Evolutionary conservation across 2,888 invertebrate species (phyloP).

Genomic region (Augiades crinisus): DNA sequence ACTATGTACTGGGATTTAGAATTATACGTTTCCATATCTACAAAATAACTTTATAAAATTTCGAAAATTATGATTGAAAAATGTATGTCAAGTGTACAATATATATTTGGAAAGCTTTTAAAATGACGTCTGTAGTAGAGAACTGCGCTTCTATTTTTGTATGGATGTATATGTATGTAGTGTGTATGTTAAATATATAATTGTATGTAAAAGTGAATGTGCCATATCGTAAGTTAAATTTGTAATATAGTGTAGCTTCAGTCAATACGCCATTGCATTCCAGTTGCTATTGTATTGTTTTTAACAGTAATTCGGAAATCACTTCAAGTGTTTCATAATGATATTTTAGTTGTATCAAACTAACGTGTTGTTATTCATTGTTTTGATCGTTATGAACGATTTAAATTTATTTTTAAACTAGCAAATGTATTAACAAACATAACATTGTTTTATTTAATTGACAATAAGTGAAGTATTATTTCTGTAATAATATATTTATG

Average conservation of each 20-base stretch:
- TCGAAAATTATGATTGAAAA: no score
- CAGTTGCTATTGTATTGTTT: constrained; percentile 30
- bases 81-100: no score
- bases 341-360: constrained; percentile 18
- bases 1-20: constrained; percentile 10
- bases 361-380: background rate
- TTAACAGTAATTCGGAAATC: constrained; percentile 22
- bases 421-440: background rate
- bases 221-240: constrained; percentile 42
- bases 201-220: constrained; percentile 41
- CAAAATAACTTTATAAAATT: no score
- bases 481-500: constrained; percentile 5
- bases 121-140: constrained; percentile 32
- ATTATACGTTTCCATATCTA: background rate
- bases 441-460: no score
- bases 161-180: constrained; percentile 44
- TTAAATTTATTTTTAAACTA: constrained; percentile 28
- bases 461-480: no score
- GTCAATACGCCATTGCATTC: constrained; percentile 51
- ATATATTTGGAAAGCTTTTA: constrained; percentile 32
- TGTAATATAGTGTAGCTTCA: constrained; percentile 31
- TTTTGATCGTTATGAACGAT: constrained; percentile 55
- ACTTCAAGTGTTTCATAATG: constrained; percentile 37
- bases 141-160: constrained; percentile 57
- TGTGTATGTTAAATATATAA: constrained; percentile 32